Percentiles rank a stretch among this genome's conserved stretches.
These are phyloP conservation scores for Epirrita christyi DNA, from an alignment of 2,888 invertebrate species.

Conservation along the genomic window DNA sequence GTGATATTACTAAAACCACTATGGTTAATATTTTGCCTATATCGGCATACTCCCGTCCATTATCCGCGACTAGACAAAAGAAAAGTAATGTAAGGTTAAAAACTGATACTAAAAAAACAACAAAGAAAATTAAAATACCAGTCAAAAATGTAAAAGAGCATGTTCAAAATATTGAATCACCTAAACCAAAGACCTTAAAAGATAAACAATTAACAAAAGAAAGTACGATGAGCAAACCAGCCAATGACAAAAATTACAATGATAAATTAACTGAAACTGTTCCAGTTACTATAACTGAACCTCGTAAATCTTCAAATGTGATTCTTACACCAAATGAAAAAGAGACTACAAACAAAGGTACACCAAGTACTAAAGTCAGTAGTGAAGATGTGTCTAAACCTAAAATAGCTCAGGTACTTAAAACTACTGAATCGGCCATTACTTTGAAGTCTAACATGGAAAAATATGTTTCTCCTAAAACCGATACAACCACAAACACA, in stretches of 20 bases:
- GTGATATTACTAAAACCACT: slow-evolving; percentile 76
- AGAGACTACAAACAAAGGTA: slow-evolving; percentile 11
- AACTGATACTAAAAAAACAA: slow-evolving; percentile 46
- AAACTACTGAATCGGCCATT: slow-evolving; percentile 7
- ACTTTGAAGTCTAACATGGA: slow-evolving; percentile 4
- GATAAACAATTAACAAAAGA: slow-evolving; percentile 28
- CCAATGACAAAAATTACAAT: slow-evolving; percentile 9
- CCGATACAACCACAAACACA: slow-evolving; percentile 22
- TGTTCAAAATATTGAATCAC: slow-evolving; percentile 27
- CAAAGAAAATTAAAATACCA: slow-evolving; percentile 47
- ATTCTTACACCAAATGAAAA: slow-evolving; percentile 11
- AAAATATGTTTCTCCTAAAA: slow-evolving; percentile 13
- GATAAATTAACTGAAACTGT: slow-evolving; percentile 8
- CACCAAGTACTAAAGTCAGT: slow-evolving; percentile 9
- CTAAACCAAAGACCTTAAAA: slow-evolving; percentile 25
- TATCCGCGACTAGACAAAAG: slow-evolving; percentile 68
- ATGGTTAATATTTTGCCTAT: slow-evolving; percentile 80
- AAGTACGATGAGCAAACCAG: slow-evolving; percentile 6
- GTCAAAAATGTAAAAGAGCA: slow-evolving; percentile 33
- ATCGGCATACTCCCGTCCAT: slow-evolving; percentile 76
- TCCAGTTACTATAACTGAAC: background rate
- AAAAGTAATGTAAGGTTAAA: slow-evolving; percentile 61
- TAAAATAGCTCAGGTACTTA: slow-evolving; percentile 11
- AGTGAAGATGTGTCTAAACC: slow-evolving; percentile 9
- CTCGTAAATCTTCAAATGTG: slow-evolving; percentile 10